Percentiles rank a stretch among this genome's conserved stretches.
These are phyloP conservation scores for Menidia beryllina DNA, from an alignment of 2,113 vertebrate genomes.

Conservation along the genomic window DNA sequence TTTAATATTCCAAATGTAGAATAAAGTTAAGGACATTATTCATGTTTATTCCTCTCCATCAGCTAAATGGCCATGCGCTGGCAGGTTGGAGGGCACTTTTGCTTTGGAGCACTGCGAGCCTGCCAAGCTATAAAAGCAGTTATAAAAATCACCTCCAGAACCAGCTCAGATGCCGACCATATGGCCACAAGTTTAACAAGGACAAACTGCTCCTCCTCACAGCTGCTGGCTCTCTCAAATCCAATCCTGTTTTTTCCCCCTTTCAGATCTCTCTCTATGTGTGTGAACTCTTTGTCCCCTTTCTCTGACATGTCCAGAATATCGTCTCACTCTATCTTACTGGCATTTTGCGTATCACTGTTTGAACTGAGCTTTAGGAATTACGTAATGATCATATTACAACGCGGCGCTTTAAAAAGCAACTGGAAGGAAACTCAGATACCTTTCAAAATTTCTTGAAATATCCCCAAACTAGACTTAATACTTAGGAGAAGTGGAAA, in stretches of 20 bases:
- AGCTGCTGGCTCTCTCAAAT: conserved; percentile 61
- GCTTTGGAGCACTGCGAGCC: conserved; percentile 49
- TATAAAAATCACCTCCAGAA: conserved; percentile 78
- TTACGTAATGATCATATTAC: not conserved
- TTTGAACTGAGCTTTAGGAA: not conserved
- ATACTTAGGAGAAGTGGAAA: too few relatives aligned
- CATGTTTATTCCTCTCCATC: conserved; percentile 66
- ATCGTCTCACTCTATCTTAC: not conserved
- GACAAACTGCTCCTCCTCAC: conserved; percentile 73
- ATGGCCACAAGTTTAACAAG: conserved; percentile 76
- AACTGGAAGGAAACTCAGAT: too few relatives aligned
- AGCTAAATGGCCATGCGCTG: conserved; percentile 54
- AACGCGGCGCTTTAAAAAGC: too few relatives aligned
- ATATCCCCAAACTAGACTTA: too few relatives aligned
- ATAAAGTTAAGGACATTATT: conserved; percentile 59
- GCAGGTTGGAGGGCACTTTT: conserved; percentile 67
- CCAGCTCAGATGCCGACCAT: conserved; percentile 78
- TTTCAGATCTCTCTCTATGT: conserved; percentile 5
- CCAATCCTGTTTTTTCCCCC: conserved; percentile 20
- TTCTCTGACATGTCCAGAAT: conserved; percentile 8
- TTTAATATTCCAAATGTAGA: conserved; percentile 61
- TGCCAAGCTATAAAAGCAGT: conserved; percentile 74
- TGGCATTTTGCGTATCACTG: not conserved
- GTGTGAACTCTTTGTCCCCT: conserved; percentile 7
- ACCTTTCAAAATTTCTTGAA: too few relatives aligned